phyloP scores from a whole-genome alignment of 2,888 invertebrate species.

The Acleris literana region DNA sequence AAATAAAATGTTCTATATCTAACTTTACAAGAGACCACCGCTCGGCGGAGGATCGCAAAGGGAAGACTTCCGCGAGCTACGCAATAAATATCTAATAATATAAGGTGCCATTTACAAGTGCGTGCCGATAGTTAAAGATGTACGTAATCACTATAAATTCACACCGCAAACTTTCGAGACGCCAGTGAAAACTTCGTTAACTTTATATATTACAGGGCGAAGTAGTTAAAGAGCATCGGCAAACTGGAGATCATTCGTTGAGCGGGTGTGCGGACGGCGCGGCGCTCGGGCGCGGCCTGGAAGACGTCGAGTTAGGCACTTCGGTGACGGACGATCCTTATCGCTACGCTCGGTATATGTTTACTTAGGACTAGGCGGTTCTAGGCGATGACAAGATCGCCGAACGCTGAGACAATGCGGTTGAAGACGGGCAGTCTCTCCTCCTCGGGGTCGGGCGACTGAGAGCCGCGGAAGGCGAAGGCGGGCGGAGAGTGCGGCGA shows the following conservation, averaged over 20 bases:
- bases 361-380: conserved; percentile 73
- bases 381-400: conserved; percentile 79
- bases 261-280: conserved; percentile 77
- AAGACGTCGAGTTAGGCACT: conserved; percentile 80
- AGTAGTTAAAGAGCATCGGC: conserved; percentile 76
- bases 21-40: conserved; percentile 83
- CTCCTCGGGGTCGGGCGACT: conserved; percentile 82
- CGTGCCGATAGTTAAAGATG: conserved; percentile 78
- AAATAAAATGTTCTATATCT: conserved; percentile 82
- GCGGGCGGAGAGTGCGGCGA: conserved; percentile 65
- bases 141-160: conserved; percentile 73
- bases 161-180: conserved; percentile 83
- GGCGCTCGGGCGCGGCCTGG: conserved; percentile 74
- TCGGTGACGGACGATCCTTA: conserved; percentile 78
- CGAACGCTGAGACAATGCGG: conserved; percentile 76
- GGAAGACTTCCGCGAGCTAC: conserved; percentile 83
- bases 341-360: conserved; percentile 75
- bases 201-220: conserved; percentile 77
- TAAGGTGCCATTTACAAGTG: conserved; percentile 83
- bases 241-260: conserved; percentile 83
- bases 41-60: conserved; percentile 82
- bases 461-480: conserved; percentile 75
- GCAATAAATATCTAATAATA: conserved; percentile 81
- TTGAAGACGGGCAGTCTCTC: conserved; percentile 91
- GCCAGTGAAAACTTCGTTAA: conserved; percentile 77